Base-by-base conservation (phyloP, 37 sponge, comb jelly and placozoan species). In the Cladorhizidae sp. region DNA sequence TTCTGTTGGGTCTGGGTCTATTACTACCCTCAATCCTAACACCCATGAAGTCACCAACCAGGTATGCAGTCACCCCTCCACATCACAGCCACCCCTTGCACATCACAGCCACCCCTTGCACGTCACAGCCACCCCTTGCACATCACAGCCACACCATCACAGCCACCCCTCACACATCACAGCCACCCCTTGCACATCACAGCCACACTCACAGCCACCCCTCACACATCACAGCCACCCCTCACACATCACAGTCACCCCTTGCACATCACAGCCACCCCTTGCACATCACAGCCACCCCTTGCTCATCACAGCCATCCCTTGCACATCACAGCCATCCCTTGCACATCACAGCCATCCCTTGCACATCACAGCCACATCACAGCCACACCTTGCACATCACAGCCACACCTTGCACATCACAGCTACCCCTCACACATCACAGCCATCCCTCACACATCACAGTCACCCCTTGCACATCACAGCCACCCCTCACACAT, bases 21-120 rank as follows among this genome's bases (percentile, higher is more conserved):
- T 98, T n/a, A 79, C 93, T 28, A 98, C 99, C 0, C 79, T 79
- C 71, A 98, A 95, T 67, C 99, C 99, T 11, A 87, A 88, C 56
- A 88, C 80, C 43, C 82, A 85, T 42, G 97, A 96, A 70, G 64
- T 88, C 57, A 96, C 97, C 51, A 96, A 96, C 54, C 91, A 95
- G 87, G 95, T 92, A 26, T 81, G 85, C 12, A 61, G n/a, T 28
- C 26, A 37, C 38, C 8, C 39, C 35, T 8, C 21, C 14, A 45
- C 49, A 17, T 8, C 9, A 2, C 67, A 35, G 36, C 12, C 20
- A 65, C 36, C 67, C 2, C 67, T 65, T 28, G 21, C 62, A 7
- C 62, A 7, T 28, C 7, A 15, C 67, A 65, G 32, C 61, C 61
- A 45, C 49, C 49, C 9, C 49, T 28, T 59, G 28, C 28, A 59